phyloP scores from a whole-genome alignment of 2,113 vertebrate species.

The Colaptes auratus region DNA sequence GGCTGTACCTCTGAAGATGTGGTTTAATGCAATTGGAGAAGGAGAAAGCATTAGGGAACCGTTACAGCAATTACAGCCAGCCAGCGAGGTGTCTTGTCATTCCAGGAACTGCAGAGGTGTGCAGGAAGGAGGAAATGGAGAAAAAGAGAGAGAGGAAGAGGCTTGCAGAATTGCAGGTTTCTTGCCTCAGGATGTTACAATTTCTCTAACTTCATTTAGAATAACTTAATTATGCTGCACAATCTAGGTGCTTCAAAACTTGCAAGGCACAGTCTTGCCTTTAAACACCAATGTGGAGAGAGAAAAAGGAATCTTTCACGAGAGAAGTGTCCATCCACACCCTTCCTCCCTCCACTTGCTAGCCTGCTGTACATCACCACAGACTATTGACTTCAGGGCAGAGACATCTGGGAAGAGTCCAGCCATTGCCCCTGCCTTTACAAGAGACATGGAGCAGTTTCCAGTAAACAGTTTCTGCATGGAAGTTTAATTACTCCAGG shows the following conservation, averaged over 20 bases:
- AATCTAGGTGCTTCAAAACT: slow-evolving; percentile 66
- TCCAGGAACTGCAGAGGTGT: slow-evolving; percentile 57
- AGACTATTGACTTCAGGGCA: neutral
- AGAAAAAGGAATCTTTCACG: slow-evolving; percentile 40
- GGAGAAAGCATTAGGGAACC: slow-evolving; percentile 53
- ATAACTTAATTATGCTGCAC: slow-evolving; percentile 47
- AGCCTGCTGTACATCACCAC: neutral
- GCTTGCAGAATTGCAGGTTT: slow-evolving; percentile 9
- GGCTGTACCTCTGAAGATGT: slow-evolving; percentile 63
- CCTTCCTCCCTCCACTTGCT: neutral
- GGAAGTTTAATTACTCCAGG: slow-evolving; percentile 36
- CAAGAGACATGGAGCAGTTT: neutral
- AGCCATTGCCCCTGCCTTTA: neutral
- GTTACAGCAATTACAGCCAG: slow-evolving; percentile 54
- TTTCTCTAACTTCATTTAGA: slow-evolving; percentile 58
- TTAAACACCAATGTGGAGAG: neutral
- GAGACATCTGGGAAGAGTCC: neutral
- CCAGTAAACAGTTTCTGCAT: slow-evolving; percentile 35
- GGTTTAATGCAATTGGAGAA: slow-evolving; percentile 59
- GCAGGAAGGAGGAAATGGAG: slow-evolving; percentile 16
- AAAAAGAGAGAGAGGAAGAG: slow-evolving; percentile 20
- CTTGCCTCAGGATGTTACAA: slow-evolving; percentile 60
- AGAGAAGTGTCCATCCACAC: neutral
- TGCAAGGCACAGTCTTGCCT: slow-evolving; percentile 24
- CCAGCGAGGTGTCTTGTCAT: slow-evolving; percentile 19